Percentiles rank a stretch among this genome's conserved stretches.
Evolutionary conservation across 2,797 vertebrate species (phyloP).

Genomic region (Gymnoscopelus microlampas): DNA sequence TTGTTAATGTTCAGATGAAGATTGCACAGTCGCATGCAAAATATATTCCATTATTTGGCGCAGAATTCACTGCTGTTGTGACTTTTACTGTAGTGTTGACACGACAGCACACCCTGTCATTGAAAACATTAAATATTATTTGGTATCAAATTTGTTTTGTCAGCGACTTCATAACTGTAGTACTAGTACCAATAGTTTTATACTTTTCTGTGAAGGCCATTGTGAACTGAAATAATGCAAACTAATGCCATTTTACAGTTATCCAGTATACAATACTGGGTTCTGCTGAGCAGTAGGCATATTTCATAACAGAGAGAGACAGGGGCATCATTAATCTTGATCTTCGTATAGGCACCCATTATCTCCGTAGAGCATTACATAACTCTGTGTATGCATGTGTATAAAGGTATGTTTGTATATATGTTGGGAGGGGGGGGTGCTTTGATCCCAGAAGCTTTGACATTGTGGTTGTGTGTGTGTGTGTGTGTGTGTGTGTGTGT

Average conservation of each 20-base stretch:
- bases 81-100: too few species aligned
- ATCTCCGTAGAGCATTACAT: conserved; percentile 44
- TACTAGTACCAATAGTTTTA: background rate
- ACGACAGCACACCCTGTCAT: too few species aligned
- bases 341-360: conserved; percentile 25
- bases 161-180: background rate
- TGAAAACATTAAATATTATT: background rate
- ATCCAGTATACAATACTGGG: conserved; percentile 25
- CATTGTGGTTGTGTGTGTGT: conserved; percentile 1
- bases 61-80: too few species aligned
- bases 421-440: too few species aligned
- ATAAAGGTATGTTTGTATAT: too few species aligned
- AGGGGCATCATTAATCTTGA: conserved; percentile 49
- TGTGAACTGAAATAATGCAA: background rate
- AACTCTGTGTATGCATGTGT: conserved; percentile 24
- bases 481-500: conserved; percentile 22
- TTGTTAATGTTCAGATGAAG: too few species aligned
- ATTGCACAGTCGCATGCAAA: too few species aligned
- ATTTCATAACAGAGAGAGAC: conserved; percentile 60
- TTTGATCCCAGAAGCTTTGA: background rate
- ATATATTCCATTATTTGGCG: too few species aligned
- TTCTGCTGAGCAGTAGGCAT: conserved; percentile 21
- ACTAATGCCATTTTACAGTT: background rate
- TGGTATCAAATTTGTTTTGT: background rate
- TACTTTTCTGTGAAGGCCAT: background rate